These are phyloP conservation scores for Nemurella pictetii DNA, from an alignment of 2,888 invertebrate species.

Conservation along the genomic window DNA sequence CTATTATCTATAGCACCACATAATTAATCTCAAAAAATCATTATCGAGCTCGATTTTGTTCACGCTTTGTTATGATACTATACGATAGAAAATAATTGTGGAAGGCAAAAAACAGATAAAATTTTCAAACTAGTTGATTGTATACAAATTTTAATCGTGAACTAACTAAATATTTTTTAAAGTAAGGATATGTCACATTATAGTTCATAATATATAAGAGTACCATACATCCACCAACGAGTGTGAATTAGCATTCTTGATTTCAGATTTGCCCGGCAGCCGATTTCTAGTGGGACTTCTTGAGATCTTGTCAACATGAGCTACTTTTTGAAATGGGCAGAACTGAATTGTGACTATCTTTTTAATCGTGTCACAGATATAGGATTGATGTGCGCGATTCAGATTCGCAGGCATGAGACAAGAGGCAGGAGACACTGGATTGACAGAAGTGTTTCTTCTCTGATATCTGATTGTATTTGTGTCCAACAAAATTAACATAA, in stretches of 20 bases:
- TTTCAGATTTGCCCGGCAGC: neutral
- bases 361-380: neutral
- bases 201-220: too few relatives aligned
- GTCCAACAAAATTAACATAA: neutral
- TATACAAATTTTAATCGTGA: too few relatives aligned
- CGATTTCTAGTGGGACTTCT: too few relatives aligned
- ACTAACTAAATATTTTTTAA: too few relatives aligned
- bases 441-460: neutral
- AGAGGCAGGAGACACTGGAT: neutral
- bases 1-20: too few relatives aligned
- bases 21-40: neutral
- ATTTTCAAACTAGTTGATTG: too few relatives aligned
- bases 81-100: too few relatives aligned
- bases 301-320: neutral
- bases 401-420: neutral
- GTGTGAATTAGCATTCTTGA: neutral
- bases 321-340: neutral
- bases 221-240: too few relatives aligned
- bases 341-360: neutral
- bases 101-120: too few relatives aligned
- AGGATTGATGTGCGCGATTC: neutral
- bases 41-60: too few relatives aligned
- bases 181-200: too few relatives aligned
- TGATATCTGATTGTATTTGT: neutral
- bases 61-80: too few relatives aligned